Percentiles rank a stretch among this genome's conserved stretches.
Evolutionary conservation across 2,797 vertebrate genomes (phyloP).

Genomic region (Danio aesculapii): DNA sequence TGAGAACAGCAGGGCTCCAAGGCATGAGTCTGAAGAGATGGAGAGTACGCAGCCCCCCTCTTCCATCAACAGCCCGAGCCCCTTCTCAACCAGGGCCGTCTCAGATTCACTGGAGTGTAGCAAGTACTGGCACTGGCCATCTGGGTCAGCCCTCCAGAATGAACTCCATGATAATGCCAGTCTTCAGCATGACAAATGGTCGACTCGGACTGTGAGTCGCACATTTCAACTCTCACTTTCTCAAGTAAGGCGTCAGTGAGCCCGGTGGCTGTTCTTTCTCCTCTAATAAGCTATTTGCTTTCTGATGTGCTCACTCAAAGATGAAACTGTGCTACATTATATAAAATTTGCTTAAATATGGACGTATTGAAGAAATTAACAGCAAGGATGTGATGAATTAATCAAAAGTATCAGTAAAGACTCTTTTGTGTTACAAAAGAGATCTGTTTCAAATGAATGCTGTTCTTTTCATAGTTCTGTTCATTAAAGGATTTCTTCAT

Average conservation of each 20-base stretch:
- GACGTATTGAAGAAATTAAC: no score
- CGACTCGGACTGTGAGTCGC: slow-evolving; percentile 26
- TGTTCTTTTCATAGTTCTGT: no score
- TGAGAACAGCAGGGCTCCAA: slow-evolving; percentile 40
- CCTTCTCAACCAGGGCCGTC: slow-evolving; percentile 48
- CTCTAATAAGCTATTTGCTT: slow-evolving; percentile 20
- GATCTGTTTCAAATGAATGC: no score
- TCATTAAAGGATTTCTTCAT: no score
- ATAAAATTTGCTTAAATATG: neutral
- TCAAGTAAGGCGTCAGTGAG: slow-evolving; percentile 25
- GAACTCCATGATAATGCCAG: slow-evolving; percentile 48
- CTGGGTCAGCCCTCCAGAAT: slow-evolving; percentile 59
- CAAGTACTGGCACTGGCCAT: slow-evolving; percentile 60
- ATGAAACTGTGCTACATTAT: neutral
- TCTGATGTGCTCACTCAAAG: neutral
- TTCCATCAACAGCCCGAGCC: slow-evolving; percentile 56
- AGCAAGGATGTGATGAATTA: no score
- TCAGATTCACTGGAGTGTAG: slow-evolving; percentile 57
- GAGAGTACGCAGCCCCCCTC: slow-evolving; percentile 30
- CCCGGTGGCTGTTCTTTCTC: slow-evolving; percentile 19
- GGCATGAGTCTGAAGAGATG: slow-evolving; percentile 54
- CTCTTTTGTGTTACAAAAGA: no score
- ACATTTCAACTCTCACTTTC: slow-evolving; percentile 22
- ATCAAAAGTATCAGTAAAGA: no score
- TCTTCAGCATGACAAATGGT: slow-evolving; percentile 56